Evolutionary conservation across 2,797 vertebrate genomes (phyloP).

Genomic region (Poliocrania exsul): DNA sequence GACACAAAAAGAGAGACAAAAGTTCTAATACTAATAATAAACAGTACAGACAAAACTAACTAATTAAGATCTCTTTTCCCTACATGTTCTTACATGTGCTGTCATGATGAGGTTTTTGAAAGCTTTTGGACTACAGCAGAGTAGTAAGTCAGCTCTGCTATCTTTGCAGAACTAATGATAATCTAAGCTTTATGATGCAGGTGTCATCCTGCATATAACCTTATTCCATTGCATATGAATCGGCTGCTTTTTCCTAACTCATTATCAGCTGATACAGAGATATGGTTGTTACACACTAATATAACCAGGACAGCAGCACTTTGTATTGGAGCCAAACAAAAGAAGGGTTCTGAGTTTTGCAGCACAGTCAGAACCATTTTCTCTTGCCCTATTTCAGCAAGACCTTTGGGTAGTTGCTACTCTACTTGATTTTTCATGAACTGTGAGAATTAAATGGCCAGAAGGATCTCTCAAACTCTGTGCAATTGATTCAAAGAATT

Average conservation of each 20-base stretch:
- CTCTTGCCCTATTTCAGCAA: not conserved
- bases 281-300: not conserved
- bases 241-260: not conserved
- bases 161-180: not conserved
- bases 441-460: not conserved
- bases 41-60: not conserved
- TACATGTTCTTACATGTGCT: rapidly evolving
- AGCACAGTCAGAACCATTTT: not conserved
- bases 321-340: not conserved
- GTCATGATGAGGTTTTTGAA: not conserved
- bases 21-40: not conserved
- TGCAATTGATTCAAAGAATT: not conserved
- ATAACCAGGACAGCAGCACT: not conserved
- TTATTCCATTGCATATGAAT: not conserved
- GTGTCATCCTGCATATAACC: not conserved
- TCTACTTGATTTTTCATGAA: not conserved
- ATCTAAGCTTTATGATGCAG: not conserved
- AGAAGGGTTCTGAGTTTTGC: not conserved
- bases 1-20: not conserved
- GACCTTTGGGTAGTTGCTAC: not conserved
- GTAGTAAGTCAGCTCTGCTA: not conserved
- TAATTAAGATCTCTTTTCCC: not conserved
- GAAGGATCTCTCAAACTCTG: not conserved
- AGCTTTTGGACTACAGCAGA: not conserved
- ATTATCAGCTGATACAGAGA: not conserved